Base-by-base conservation (phyloP, 2,797 vertebrate species). In the Lacerta viridis region DNA sequence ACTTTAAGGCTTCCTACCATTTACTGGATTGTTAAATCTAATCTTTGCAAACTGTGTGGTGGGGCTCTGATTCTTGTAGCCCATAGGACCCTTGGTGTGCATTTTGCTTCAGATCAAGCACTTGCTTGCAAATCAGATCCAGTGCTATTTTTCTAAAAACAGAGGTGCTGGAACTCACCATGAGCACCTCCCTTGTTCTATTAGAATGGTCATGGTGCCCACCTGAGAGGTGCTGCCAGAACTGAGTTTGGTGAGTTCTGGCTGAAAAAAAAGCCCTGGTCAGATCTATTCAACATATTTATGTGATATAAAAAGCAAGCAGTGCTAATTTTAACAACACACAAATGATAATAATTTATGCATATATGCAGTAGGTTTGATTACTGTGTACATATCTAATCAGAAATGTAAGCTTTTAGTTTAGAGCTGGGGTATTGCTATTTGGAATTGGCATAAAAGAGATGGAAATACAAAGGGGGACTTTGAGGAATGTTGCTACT, bases 361-460 rank as follows among this genome's bases (percentile, higher is more conserved):
- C 46, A 8, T 86, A 61, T 78, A n/a, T 66, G 17, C 43, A 88
- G 10, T 43, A 50, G 2, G 88, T 91, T 90, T 91, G 80, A 91
- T 93, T 91, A 78, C 46, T 82, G 10, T 89, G 27, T 86, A 82
- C 87, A 87, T 84, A 93, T 76, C n/a, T 91, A 90, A 93, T 88
- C 83, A 89, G 84, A 91, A 88, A 18, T 74, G 80, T 71, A 43
- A 91, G 66, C 87, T 15, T 61, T 92, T 81, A 72, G 59, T 72
- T 59, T 80, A 17, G 75, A 46, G 36, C 23, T 29, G 64, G 1
- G 55, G 84, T 17, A 41, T 36, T 92, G 61, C 27, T 85, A 29
- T 92, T 91, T 93, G 83, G 90, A 85, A 90, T 92, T 88, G 76
- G 81, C 88, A 93, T 68, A 92, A 90, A 89, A 92, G 80, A 0